Base-by-base conservation (phyloP, 2,113 vertebrate species). In the Halichoeres trimaculatus region DNA sequence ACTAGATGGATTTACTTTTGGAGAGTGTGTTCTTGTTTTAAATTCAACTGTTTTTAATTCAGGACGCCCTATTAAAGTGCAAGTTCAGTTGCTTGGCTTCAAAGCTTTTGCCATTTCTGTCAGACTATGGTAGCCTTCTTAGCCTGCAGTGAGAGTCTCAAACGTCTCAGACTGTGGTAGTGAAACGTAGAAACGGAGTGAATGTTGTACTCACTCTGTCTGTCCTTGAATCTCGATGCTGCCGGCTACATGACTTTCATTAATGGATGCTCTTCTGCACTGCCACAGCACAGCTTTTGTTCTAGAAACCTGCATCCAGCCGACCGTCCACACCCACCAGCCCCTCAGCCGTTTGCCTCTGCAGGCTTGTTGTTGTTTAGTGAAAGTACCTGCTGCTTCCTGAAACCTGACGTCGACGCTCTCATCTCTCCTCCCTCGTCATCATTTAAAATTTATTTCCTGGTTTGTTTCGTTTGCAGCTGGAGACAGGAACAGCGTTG, bases 401-500 rank as follows among this genome's bases (percentile, higher is more conserved):
- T 2, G 0, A 41, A 51, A 51, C 51, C 65, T 45, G 64, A 22
- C 34, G 12, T 43, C 54, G n/a, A 11, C 0, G 8, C 55, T 17
- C 13, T 23, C 23, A 4, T 17, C 43, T 9, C 0, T 6, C 0
- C n/a, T 7, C 10, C 13, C 5, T 1, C n/a, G 7, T 48, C 19
- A 10, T 2, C 17, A 10, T n/a, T 48, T 48, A 9, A 48, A 45
- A 20, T 20, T 3, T 17, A 16, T 12, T n/a, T 20, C 13, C 16
- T n/a, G 19, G 24, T 70, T 36, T 3, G 20, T 4, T 35, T 52
- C 48, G n/a, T 58, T 56, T 74, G 1, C 90, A 96, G 95, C 96
- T 30, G 97, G 97, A 62, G 97, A 99, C 93, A 93, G 97, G 76
- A 98, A 94, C 91, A 99, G 97, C 0, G 96, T 98, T 54, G 96